A percentile compares a stretch with the other conserved stretches of the same genome.
Evolutionary conservation across 2,888 invertebrate genomes (phyloP).

Genomic region (Euplexia lucipara): DNA sequence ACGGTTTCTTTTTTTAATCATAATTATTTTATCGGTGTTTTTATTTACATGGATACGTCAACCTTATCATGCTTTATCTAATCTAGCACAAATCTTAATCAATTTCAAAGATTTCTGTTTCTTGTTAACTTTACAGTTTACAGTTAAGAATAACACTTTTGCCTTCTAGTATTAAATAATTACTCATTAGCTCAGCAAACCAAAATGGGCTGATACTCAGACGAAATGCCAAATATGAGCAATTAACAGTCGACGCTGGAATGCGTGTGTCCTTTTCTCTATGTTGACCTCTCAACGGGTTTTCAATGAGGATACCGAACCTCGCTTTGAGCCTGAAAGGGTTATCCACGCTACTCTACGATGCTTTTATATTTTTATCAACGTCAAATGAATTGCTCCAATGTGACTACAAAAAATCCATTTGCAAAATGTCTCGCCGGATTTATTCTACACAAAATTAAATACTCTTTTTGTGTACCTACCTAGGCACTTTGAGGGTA

Average conservation of each 20-base stretch:
- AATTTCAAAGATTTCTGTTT: too few relatives aligned
- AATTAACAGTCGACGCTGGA: constrained; percentile 55
- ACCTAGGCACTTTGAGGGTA: constrained; percentile 52
- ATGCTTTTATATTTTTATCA: constrained; percentile 85
- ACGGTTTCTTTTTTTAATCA: too few relatives aligned
- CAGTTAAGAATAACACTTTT: too few relatives aligned
- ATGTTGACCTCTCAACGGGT: constrained; percentile 82
- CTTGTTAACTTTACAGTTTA: too few relatives aligned
- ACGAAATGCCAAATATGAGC: constrained; percentile 22
- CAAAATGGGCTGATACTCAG: not conserved
- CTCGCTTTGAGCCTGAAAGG: constrained; percentile 83
- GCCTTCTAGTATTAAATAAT: not conserved
- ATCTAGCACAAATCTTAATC: too few relatives aligned
- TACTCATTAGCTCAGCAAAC: not conserved
- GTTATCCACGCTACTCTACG: constrained; percentile 81
- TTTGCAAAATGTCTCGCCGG: constrained; percentile 75
- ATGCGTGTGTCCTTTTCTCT: constrained; percentile 71
- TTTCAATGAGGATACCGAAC: constrained; percentile 84
- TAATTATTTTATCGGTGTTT: too few relatives aligned
- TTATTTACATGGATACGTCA: too few relatives aligned
- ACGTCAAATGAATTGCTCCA: constrained; percentile 80
- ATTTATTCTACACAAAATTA: constrained; percentile 63
- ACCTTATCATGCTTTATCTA: too few relatives aligned
- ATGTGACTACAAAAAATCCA: constrained; percentile 81
- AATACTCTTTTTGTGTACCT: constrained; percentile 60